Evolutionary conservation across 2,797 vertebrate species (phyloP).

Genomic region (Myotis findleyi): DNA sequence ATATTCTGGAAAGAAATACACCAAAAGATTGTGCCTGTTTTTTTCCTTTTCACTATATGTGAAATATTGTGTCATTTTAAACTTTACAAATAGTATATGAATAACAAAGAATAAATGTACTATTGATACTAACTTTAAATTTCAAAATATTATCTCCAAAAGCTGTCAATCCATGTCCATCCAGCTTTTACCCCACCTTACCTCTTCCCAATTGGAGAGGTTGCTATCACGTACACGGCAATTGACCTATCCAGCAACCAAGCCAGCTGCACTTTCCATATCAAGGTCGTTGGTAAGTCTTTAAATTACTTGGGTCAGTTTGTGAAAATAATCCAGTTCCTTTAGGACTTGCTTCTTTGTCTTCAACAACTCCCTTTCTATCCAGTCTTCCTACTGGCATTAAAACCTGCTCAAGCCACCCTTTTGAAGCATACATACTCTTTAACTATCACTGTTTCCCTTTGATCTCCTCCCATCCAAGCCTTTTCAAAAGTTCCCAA

Average conservation of each 20-base stretch:
- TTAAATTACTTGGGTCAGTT: background rate
- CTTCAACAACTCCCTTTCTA: background rate
- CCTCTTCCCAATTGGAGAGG: constrained; percentile 94
- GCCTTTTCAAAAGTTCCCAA: background rate
- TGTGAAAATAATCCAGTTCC: constrained; percentile 8
- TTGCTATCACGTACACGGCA: constrained; percentile 93
- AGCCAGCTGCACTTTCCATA: constrained; percentile 95
- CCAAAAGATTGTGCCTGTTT: background rate
- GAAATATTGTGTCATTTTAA: background rate
- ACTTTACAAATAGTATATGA: background rate
- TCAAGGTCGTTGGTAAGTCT: constrained; percentile 95
- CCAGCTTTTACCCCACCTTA: constrained; percentile 95
- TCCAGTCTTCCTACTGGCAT: background rate
- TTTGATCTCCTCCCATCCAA: background rate
- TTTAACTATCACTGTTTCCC: background rate
- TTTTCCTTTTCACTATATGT: background rate
- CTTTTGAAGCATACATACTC: background rate
- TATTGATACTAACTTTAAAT: background rate
- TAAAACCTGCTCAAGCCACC: background rate
- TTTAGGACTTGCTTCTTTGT: background rate
- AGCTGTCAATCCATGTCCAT: constrained; percentile 93
- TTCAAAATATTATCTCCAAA: constrained; percentile 63
- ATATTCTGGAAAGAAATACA: background rate
- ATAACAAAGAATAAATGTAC: background rate
- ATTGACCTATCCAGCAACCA: constrained; percentile 92